phyloP scores from a whole-genome alignment of 2,113 vertebrate species.

The Felis catus region F.catus_Fca126_mat1.0 CM031423.1:42488501-42489000 shows the following conservation, averaged over 20 bases:
- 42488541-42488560: neutral
- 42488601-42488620: neutral
- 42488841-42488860: neutral
- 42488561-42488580: neutral
- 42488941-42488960: too few relatives aligned
- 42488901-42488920: too few relatives aligned
- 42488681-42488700: neutral
- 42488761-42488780: neutral
- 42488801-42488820: neutral
- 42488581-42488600: neutral
- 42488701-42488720: neutral
- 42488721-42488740: neutral
- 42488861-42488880: too few relatives aligned
- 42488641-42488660: neutral
- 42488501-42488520: too few relatives aligned
- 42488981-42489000: too few relatives aligned
- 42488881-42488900: too few relatives aligned
- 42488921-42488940: too few relatives aligned
- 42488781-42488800: neutral
- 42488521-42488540: neutral
- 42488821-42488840: neutral
- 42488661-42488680: neutral
- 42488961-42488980: too few relatives aligned
- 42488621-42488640: neutral
- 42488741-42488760: neutral